These are phyloP conservation scores for Falco novaeseelandiae DNA, from an alignment of 2,797 vertebrate genomes.

Conservation along the genomic window DNA sequence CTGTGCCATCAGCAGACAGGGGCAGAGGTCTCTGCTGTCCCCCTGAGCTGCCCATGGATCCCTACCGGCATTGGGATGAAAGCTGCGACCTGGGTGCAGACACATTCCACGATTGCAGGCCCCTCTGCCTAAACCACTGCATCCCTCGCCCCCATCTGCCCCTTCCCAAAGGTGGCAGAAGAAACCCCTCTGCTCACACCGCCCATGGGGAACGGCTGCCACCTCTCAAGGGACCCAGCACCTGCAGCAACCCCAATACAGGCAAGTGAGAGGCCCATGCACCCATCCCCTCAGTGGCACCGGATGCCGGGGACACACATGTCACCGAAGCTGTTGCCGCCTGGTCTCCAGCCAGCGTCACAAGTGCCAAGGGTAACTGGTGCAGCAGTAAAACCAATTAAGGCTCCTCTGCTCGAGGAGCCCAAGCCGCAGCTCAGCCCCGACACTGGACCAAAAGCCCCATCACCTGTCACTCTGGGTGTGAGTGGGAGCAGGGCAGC, in stretches of 20 bases:
- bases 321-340: not conserved
- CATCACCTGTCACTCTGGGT: not conserved
- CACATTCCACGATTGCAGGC: not conserved
- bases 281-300: rapidly evolving
- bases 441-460: not conserved
- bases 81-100: not conserved
- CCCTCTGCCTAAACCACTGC: not conserved
- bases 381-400: not conserved
- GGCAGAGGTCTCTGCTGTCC: not conserved
- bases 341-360: not conserved
- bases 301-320: not conserved
- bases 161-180: not conserved
- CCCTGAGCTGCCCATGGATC: not conserved
- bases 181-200: not conserved
- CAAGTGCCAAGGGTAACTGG: not conserved
- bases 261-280: rapidly evolving
- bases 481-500: not conserved
- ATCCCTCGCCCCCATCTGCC: not conserved
- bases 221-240: not conserved
- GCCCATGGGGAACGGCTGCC: not conserved
- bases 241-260: not conserved
- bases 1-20: not conserved
- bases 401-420: not conserved
- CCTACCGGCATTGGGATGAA: not conserved
- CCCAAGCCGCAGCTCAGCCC: not conserved